Evolutionary conservation across 2,888 invertebrate genomes (phyloP), one percentile per base, ranked within the genome.

Genomic region (Pseudococcus longispinus): DNA sequence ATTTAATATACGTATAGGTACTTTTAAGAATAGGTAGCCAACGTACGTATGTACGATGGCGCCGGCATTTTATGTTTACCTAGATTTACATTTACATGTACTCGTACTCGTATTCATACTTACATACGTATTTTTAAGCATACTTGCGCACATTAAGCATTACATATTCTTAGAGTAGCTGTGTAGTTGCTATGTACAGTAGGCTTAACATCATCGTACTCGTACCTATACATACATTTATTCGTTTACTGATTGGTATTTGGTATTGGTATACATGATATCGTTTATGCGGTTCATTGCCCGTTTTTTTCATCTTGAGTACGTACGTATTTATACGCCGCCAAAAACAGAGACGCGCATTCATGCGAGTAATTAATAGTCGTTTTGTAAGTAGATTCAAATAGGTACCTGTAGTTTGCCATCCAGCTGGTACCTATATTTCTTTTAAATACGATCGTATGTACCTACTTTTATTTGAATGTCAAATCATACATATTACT

Each of bases 131-230:
- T 60, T 60, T 60, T 20, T 60, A 60, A 60, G 60, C 60, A 60
- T 60, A 60, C 23, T 60, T 60, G 60, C 60, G 60, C 60, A 60
- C 60, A 23, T 60, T 60, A 23, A 60, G 60, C 29, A 70, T 70
- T 29, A 60, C 5, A 32, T 55, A 70, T 85, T 42, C n/a, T 74
- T 85, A 85, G 85, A 85, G 29, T 85, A 85, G 85, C 85, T 85
- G 44, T n/a, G 85, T 85, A 85, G 85, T 85, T 85, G 70, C 70
- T 85, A 42, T 84, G 46, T 51, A 83, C 26, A 18, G 84, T 84
- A 60, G 46, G 60, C 55, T 84, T 84, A 55, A 32, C 29, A 70
- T 70, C 70, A 70, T 70, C 29, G 70, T 70, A 70, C 70, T 20
- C 15, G 37, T 37, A 55, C 8, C 20, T 65, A 5, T 65, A 65